phyloP scores from a whole-genome alignment of 2,797 vertebrate genomes.

The Enteromius anoplus region DNA sequence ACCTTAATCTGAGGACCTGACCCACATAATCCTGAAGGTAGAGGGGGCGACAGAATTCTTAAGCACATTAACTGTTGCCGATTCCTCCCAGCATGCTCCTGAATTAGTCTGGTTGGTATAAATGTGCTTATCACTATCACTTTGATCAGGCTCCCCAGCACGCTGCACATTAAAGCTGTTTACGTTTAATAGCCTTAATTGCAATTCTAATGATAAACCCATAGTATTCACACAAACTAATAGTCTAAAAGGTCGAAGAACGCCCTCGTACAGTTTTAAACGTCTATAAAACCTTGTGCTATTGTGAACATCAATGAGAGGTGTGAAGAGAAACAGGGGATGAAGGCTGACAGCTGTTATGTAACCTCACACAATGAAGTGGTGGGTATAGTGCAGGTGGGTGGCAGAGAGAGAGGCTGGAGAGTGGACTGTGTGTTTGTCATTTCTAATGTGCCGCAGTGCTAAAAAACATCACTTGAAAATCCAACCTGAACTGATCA shows the following conservation, averaged over 20 bases:
- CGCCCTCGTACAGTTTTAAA: neutral
- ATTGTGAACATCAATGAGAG: constrained; percentile 22
- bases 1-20: constrained; percentile 53
- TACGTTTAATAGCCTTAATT: constrained; percentile 4
- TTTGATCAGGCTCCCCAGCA: constrained; percentile 10
- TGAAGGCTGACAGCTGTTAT: constrained; percentile 49
- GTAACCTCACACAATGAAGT: constrained; percentile 52
- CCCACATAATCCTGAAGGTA: constrained; percentile 43
- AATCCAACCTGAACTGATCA: neutral
- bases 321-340: constrained; percentile 39
- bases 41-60: constrained; percentile 24
- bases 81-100: constrained; percentile 1
- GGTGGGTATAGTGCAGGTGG: constrained; percentile 46
- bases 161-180: neutral
- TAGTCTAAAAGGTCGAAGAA: neutral
- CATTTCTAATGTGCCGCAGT: constrained; percentile 3
- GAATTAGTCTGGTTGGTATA: neutral
- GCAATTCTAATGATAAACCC: neutral
- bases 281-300: neutral
- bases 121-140: constrained; percentile 27
- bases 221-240: neutral
- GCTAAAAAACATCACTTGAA: neutral
- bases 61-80: constrained; percentile 42
- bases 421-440: constrained; percentile 32
- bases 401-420: constrained; percentile 46